phyloP scores from a whole-genome alignment of 35 echinoderm and acorn worm genomes.

The Stichopus chloronotus region DNA sequence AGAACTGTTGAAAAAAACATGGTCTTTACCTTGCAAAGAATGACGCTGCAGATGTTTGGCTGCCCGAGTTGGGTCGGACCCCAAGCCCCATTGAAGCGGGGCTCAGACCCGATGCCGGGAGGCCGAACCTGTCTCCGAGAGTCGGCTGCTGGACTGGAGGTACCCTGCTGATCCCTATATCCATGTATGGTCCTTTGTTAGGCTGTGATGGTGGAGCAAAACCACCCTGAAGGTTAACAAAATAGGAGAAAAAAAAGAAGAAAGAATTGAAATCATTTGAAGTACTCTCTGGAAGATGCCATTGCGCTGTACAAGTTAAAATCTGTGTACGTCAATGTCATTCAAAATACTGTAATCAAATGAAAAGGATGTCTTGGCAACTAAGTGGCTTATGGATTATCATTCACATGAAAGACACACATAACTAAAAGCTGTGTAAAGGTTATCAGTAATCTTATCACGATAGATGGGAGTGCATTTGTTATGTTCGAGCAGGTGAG shows the following conservation, averaged over 20 bases:
- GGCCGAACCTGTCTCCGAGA: slow-evolving; percentile 30
- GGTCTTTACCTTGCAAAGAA: slow-evolving; percentile 49
- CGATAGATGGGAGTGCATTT: neutral
- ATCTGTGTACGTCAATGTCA: too few species aligned
- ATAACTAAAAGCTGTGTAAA: too few species aligned
- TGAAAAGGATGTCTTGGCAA: too few species aligned
- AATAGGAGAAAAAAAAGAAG: neutral
- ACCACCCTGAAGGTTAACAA: neutral
- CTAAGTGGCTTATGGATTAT: too few species aligned
- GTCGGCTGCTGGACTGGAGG: slow-evolving; percentile 47
- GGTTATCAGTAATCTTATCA: too few species aligned
- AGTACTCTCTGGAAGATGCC: too few species aligned
- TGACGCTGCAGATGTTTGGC: slow-evolving; percentile 38
- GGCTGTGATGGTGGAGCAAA: slow-evolving; percentile 29
- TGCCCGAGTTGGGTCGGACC: slow-evolving; percentile 34
- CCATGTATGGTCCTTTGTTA: slow-evolving; percentile 57
- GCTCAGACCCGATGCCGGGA: slow-evolving; percentile 51
- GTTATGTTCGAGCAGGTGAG: neutral
- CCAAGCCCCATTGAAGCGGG: slow-evolving; percentile 58
- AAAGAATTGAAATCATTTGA: too few species aligned
- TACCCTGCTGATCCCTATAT: slow-evolving; percentile 46
- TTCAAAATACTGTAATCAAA: too few species aligned
- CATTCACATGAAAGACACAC: too few species aligned
- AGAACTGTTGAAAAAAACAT: too few species aligned
- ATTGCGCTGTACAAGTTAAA: too few species aligned